Percentiles rank a stretch among this genome's conserved stretches.
Conservation (phyloP, 2,797 vertebrate species). For the Acanthornis magna region DNA sequence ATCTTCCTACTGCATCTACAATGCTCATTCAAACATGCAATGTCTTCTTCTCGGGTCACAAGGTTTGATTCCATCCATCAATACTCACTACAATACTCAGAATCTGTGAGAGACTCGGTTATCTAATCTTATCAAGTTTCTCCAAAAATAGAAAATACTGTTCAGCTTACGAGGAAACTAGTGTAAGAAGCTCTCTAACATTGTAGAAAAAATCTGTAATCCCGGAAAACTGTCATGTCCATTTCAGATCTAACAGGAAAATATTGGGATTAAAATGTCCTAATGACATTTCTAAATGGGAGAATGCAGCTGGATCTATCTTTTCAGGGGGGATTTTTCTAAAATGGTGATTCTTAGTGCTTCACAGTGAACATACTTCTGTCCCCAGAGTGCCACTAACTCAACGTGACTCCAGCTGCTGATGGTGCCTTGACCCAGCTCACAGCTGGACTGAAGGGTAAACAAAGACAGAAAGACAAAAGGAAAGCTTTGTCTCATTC, state of each 20-base stretch:
- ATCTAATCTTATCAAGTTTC: neutral
- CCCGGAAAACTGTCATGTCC: neutral
- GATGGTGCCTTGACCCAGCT: neutral
- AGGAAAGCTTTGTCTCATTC: neutral
- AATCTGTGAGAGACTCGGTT: neutral
- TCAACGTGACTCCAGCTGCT: neutral
- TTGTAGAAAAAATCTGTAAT: neutral
- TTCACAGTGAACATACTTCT: neutral
- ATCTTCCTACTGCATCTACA: neutral
- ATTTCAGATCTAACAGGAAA: neutral
- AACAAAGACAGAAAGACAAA: neutral
- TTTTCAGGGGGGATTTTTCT: neutral
- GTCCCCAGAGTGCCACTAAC: neutral
- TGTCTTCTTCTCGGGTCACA: accelerated
- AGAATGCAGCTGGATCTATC: neutral
- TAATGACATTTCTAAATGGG: neutral
- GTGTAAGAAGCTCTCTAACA: neutral
- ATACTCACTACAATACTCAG: neutral
- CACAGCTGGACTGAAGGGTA: neutral
- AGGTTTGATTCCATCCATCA: neutral
- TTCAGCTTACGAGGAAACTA: neutral
- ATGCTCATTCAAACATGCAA: neutral
- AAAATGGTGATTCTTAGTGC: neutral
- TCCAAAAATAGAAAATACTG: neutral
- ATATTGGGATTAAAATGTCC: neutral